Percentiles rank a stretch among this genome's conserved stretches.
phyloP scores from a whole-genome alignment of 2,113 vertebrate species.

The Phylloscopus whistleri region DNA sequence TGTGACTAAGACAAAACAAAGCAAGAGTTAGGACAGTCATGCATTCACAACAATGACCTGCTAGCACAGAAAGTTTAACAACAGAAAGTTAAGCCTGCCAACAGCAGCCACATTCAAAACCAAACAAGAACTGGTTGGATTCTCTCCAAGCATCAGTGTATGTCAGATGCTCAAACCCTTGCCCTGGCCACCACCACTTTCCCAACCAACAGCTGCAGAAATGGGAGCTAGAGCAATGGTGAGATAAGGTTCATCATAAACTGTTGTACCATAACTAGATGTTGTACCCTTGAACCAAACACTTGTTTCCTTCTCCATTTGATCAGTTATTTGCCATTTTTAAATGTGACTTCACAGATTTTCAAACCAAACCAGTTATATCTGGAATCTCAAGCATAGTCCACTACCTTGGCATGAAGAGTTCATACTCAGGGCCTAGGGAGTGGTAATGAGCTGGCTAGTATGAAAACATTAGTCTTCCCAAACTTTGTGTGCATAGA shows the following conservation, averaged over 20 bases:
- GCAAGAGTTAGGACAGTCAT: slow-evolving; percentile 24
- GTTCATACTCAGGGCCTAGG: not conserved
- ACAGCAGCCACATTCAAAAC: not conserved
- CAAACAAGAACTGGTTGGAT: not conserved
- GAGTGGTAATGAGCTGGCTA: not conserved
- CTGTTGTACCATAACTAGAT: not conserved
- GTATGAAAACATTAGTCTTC: not conserved
- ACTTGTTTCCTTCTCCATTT: not conserved
- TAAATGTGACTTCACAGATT: not conserved
- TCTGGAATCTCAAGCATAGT: not conserved
- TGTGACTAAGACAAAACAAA: slow-evolving; percentile 83
- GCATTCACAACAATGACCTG: not conserved
- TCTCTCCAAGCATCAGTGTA: not conserved
- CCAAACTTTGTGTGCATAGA: not conserved
- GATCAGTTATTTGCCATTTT: not conserved
- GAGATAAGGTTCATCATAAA: not conserved
- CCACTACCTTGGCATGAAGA: not conserved
- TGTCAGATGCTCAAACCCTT: not conserved
- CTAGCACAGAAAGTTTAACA: not conserved
- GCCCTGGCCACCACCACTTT: not conserved
- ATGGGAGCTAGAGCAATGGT: not conserved
- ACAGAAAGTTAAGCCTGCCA: not conserved
- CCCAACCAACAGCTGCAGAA: not conserved
- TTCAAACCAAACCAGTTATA: not conserved
- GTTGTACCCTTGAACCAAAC: not conserved